Evolutionary conservation across 2,113 vertebrate genomes (phyloP).

Genomic region (Chaetodon auriga): DNA sequence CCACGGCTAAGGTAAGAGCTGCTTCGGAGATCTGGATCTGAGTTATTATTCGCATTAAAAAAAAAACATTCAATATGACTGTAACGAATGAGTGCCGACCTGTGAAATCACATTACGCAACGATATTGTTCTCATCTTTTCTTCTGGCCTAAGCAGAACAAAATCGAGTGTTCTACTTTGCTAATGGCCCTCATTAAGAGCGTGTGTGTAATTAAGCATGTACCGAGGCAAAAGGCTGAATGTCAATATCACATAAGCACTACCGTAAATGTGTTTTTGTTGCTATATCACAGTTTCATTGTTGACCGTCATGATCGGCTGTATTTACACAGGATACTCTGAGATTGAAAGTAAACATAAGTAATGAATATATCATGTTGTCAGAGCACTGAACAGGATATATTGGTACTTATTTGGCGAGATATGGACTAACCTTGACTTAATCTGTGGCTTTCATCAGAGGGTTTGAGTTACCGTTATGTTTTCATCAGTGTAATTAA

Average conservation of each 20-base stretch:
- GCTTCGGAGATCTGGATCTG: neutral
- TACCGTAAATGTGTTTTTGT: neutral
- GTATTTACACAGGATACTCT: neutral
- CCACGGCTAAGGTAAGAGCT: constrained; percentile 95
- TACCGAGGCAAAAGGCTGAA: neutral
- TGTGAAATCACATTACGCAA: constrained; percentile 22
- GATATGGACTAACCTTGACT: no score
- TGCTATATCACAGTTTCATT: neutral
- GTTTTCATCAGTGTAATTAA: neutral
- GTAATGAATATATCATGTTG: no score
- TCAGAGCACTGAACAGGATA: no score
- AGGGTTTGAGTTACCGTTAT: no score
- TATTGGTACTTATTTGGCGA: no score
- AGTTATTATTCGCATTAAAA: constrained; percentile 9
- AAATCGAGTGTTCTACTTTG: constrained; percentile 10
- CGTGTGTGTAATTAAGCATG: constrained; percentile 24
- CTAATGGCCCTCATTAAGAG: constrained; percentile 43
- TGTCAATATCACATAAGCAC: neutral
- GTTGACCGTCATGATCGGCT: neutral
- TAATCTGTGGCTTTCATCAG: no score
- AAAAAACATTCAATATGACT: constrained; percentile 17
- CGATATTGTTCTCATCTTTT: constrained; percentile 18
- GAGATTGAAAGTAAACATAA: no score
- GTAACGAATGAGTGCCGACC: neutral
- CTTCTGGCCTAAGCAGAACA: constrained; percentile 14